Percentiles rank a stretch among this genome's conserved stretches.
These are phyloP conservation scores for Nesoenas mayeri DNA, from an alignment of 2,113 vertebrate genomes.

Conservation along the genomic window DNA sequence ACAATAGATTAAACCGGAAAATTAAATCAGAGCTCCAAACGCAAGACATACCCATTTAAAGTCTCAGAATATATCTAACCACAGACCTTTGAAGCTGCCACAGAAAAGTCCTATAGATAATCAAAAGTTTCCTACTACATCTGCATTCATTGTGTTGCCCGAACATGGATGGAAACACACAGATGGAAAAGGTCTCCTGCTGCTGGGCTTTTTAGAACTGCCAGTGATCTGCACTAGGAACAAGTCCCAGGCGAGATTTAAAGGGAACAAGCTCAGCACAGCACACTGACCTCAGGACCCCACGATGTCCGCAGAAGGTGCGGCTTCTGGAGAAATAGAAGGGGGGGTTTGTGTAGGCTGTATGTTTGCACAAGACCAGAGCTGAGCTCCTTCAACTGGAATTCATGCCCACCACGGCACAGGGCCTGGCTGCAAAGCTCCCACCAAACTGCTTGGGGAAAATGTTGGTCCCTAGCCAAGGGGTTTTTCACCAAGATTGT, in stretches of 20 bases:
- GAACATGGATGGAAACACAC: slow-evolving; percentile 35
- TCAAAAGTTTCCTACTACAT: slow-evolving; percentile 60
- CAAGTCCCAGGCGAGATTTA: not conserved
- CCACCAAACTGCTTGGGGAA: not conserved
- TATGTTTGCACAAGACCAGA: not conserved
- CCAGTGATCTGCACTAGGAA: not conserved
- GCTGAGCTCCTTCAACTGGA: not conserved
- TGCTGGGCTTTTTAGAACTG: not conserved
- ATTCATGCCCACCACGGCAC: rapidly evolving
- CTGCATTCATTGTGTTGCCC: slow-evolving; percentile 43
- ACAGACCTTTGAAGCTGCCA: slow-evolving; percentile 52
- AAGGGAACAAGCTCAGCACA: not conserved
- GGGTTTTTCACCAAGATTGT: not conserved
- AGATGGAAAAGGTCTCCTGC: slow-evolving; percentile 17
- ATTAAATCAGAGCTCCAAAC: slow-evolving; percentile 40
- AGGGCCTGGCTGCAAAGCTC: not conserved
- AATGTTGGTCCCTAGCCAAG: not conserved
- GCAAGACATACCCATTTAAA: slow-evolving; percentile 12
- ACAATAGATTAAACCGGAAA: slow-evolving; percentile 48
- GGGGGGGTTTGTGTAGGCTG: not conserved
- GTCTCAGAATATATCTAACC: slow-evolving; percentile 17
- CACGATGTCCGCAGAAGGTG: not conserved
- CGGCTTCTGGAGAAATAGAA: not conserved
- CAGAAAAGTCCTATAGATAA: slow-evolving; percentile 49
- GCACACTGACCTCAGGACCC: not conserved